A percentile compares a stretch with the other conserved stretches of the same genome.
These are phyloP conservation scores for Dendrolimus kikuchii DNA, from an alignment of 1,140 invertebrate species.

Conservation along the genomic window DNA sequence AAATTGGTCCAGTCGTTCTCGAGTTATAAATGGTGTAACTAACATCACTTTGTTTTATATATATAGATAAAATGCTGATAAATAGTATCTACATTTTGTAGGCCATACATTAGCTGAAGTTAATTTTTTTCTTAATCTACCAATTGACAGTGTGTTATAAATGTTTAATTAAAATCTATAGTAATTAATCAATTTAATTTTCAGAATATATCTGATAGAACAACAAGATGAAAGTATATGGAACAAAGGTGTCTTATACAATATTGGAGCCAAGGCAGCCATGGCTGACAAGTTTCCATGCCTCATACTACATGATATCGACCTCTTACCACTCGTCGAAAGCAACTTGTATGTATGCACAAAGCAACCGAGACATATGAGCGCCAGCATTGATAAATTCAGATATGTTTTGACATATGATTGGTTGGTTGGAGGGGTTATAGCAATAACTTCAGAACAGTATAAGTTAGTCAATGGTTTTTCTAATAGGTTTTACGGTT, in stretches of 20 bases:
- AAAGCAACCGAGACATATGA: slow-evolving; percentile 90
- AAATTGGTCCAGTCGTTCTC: no score
- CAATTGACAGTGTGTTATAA: no score
- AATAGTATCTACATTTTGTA: no score
- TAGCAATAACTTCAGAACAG: slow-evolving; percentile 79
- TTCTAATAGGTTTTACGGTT: slow-evolving; percentile 90
- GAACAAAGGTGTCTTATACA: slow-evolving; percentile 92
- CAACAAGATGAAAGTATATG: slow-evolving; percentile 86
- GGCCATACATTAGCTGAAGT: no score
- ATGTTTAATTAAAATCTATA: neutral
- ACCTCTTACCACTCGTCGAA: slow-evolving; percentile 92
- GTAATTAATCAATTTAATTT: slow-evolving; percentile 12
- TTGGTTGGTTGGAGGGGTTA: slow-evolving; percentile 82
- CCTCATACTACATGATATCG: slow-evolving; percentile 96
- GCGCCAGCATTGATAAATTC: slow-evolving; percentile 92
- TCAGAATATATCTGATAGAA: slow-evolving; percentile 90
- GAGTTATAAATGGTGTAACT: no score
- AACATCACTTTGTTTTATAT: no score
- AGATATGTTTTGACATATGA: slow-evolving; percentile 79
- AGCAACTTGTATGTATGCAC: slow-evolving; percentile 94
- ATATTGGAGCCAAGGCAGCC: slow-evolving; percentile 89
- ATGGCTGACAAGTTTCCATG: slow-evolving; percentile 84
- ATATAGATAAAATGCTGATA: no score
- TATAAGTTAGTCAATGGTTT: slow-evolving; percentile 91
- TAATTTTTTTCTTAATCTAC: no score